Conservation (phyloP, 2,113 vertebrate species). For the Podocnemis expansa region DNA sequence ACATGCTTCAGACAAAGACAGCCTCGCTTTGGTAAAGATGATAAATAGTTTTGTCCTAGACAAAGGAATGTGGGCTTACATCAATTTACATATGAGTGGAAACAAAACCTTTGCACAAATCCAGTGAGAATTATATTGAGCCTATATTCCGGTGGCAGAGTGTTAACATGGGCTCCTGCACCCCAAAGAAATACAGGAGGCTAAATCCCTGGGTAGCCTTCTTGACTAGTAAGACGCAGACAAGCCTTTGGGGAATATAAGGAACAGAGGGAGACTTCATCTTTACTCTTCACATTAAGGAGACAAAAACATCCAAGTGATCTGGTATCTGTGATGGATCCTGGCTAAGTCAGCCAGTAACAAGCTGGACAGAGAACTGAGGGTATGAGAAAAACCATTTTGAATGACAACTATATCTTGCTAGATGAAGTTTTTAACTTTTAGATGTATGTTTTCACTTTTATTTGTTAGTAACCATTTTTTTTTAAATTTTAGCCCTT, state of each 20-base stretch:
- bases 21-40: too few species aligned
- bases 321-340: too few species aligned
- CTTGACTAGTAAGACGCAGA: neutral
- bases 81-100: neutral
- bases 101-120: neutral
- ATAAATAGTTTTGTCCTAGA: too few species aligned
- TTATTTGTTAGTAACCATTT: neutral
- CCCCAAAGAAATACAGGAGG: neutral
- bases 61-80: neutral
- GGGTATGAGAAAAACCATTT: neutral
- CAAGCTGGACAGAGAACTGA: neutral
- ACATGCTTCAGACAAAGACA: too few species aligned
- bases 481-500: neutral
- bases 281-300: neutral
- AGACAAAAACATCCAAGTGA: neutral
- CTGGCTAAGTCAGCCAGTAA: neutral
- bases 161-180: neutral
- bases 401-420: neutral
- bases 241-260: neutral
- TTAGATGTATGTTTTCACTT: neutral
- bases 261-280: neutral
- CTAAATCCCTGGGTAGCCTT: neutral
- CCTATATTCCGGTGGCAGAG: neutral
- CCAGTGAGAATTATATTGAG: neutral
- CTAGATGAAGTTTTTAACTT: neutral